These are phyloP conservation scores for Prunella strophiata DNA, from an alignment of 2,797 vertebrate genomes.

Conservation along the genomic window DNA sequence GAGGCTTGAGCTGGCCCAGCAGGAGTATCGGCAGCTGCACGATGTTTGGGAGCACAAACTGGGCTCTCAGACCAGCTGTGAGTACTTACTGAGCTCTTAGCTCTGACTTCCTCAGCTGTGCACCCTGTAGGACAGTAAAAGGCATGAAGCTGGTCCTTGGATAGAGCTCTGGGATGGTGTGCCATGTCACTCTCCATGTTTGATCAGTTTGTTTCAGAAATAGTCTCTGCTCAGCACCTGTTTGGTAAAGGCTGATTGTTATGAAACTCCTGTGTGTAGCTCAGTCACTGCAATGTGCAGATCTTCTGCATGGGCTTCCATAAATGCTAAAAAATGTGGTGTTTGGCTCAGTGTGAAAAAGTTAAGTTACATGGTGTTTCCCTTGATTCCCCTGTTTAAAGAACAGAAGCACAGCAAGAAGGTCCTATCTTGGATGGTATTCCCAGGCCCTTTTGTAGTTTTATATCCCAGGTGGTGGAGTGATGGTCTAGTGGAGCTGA, in stretches of 20 bases:
- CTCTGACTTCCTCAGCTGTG: neutral
- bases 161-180: neutral
- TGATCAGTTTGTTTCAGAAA: neutral
- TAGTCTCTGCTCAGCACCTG: neutral
- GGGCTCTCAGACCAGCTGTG: conserved; percentile 93
- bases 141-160: neutral
- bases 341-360: neutral
- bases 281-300: neutral
- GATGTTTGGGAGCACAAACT: conserved; percentile 93
- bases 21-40: conserved; percentile 91
- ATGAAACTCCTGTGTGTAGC: fast-evolving
- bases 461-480: neutral
- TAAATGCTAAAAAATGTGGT: neutral
- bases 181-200: fast-evolving
- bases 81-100: conserved; percentile 70
- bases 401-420: neutral
- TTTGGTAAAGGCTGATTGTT: neutral
- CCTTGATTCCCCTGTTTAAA: neutral
- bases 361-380: neutral
- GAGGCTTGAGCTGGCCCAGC: conserved; percentile 91
- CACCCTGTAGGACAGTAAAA: neutral
- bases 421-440: neutral
- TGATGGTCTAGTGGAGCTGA: neutral
- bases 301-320: neutral
- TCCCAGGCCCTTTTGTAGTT: neutral